Evolutionary conservation across 2,888 invertebrate genomes (phyloP), one percentile per base, ranked within the genome.

Genomic region (Endomychus coccineus): DNA sequence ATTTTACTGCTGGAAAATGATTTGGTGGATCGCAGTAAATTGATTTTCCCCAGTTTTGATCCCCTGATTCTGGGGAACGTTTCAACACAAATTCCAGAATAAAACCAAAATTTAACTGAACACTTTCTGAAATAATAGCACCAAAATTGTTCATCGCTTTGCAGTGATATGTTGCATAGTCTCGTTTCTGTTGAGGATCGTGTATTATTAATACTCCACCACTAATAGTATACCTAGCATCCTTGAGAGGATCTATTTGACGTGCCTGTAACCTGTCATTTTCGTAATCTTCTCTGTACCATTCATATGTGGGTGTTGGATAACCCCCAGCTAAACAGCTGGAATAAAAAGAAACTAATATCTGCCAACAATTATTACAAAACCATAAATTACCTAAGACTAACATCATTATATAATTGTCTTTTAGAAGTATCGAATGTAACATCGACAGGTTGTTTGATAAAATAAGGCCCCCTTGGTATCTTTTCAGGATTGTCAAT

Each of bases 31-130:
- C 91, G 67, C 92, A 94, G 48, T 81, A 85, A 47, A 92, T 78
- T 0, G 87, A 83, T 70, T 91, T 92, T 19, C 92, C 92, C 91
- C 91, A 92, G 65, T 91, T 90, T 62, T 90, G 84, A 52, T 86
- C 83, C 4, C 90, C 91, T 43, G 73, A 74, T 66, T 92, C 92
- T 25, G 78, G 71, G 0, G 90, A 80, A 38, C 92, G 75, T 59
- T 88, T 86, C 45, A 88, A 73, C 66, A 90, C 91, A 54, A 94
- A 94, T 64, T 92, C 90, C 58, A 85, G 75, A 45, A 94, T 90
- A 57, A 75, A 83, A 16, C 94, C 95, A 68, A 94, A 95, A 27
- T 88, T 83, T 3, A 96, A 67, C 31, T 83, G 74, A 0, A 90
- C 87, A 51, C 85, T 89, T 61, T 90, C 87, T 1, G 94, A 94